Conservation (phyloP, 2,113 vertebrate genomes). For the Budorcas taxicolor region DNA sequence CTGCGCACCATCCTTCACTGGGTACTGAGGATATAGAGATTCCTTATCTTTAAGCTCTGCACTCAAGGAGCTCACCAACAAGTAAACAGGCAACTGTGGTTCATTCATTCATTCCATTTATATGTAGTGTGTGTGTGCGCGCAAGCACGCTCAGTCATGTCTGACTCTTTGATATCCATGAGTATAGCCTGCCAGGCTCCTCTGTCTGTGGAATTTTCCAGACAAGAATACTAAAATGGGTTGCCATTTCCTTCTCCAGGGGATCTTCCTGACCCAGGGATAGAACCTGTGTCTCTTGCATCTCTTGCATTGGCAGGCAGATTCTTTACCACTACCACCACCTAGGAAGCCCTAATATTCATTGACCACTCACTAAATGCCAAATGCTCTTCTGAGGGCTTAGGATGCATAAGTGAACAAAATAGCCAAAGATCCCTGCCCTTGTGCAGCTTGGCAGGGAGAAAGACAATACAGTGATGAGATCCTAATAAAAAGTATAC, state of each 20-base stretch:
- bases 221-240: neutral
- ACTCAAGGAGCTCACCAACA: neutral
- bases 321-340: neutral
- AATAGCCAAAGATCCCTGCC: neutral
- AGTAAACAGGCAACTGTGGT: neutral
- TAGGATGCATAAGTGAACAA: neutral
- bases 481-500: neutral
- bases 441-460: neutral
- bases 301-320: neutral
- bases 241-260: neutral
- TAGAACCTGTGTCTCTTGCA: neutral
- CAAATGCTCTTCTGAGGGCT: neutral
- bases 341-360: neutral
- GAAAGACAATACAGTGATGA: neutral
- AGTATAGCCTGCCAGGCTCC: neutral
- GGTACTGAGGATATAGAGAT: neutral
- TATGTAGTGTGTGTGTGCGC: rapidly evolving
- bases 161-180: neutral
- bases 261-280: neutral
- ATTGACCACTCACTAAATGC: neutral
- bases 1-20: neutral
- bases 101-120: neutral
- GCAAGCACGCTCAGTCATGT: rapidly evolving
- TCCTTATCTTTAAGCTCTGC: neutral
- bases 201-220: neutral